Base-by-base conservation (phyloP, 2,113 vertebrate genomes). In the Emydura subglobosa region DNA sequence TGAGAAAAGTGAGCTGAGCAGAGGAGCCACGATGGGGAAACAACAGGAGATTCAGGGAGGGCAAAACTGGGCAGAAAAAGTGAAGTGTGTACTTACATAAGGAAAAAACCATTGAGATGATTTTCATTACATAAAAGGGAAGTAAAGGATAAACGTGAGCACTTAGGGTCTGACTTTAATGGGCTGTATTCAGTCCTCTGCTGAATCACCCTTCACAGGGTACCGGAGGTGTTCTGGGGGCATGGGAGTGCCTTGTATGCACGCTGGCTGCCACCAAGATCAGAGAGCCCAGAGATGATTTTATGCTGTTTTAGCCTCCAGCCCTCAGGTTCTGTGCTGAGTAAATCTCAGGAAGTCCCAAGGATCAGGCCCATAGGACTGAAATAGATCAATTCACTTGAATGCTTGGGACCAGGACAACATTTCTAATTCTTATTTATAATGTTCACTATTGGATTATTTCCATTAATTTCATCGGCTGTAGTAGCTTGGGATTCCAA, bases 1-100 rank as follows among this genome's bases (percentile, higher is more conserved):
- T 86, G 42, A 59, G 49, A 59, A 54, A 25, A 94, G 44, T 31
- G 21, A 83, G 83, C 27, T 79, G 55, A 27, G 34, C 53, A 94
- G 27, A 14, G 65, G 29, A n/a, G 81, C 12, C 54, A 27, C 82
- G 68, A 85, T 34, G 54, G 4, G 1, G 25, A 5, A 87, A 85
- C 4, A 90, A 39, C 10, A 90, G 47, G 29, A 81, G 14, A 87
- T 53, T 65, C 34, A 87, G 55, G 50, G 6, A 80, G 10, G 24
- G 3, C 14, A 82, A 68, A 86, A 11, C 2, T 8, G 0, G n/a
- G 10, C 4, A 85, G 53, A 44, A 22, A 42, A 51, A 47, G n/a
- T 16, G 1, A 42, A 17, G 3, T 3, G 10, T 39, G 8, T 68
- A 14, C 11, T 61, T 61, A n/a, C 4, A 11, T 6, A 5, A 8